phyloP scores from a whole-genome alignment of 2,797 vertebrate species.

The Falco novaeseelandiae region DNA sequence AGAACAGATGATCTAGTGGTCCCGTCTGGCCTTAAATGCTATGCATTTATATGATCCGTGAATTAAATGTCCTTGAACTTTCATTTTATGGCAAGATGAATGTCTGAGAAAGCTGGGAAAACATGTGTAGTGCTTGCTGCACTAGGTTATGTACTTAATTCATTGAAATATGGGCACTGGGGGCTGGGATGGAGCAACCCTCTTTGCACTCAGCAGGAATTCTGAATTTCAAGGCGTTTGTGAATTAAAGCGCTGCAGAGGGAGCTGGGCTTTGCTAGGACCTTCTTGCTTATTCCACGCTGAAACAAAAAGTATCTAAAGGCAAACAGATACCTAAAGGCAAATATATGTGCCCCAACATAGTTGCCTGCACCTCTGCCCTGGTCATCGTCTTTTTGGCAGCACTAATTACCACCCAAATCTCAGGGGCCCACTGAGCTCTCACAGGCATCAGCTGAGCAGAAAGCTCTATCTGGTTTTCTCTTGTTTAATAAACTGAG shows the following conservation, averaged over 20 bases:
- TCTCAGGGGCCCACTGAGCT: not conserved
- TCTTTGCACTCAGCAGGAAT: not conserved
- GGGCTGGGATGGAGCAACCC: not conserved
- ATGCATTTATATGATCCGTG: not conserved
- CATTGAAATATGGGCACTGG: not conserved
- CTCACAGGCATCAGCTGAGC: not conserved
- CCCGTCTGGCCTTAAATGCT: not conserved
- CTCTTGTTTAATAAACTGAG: not conserved
- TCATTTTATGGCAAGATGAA: not conserved
- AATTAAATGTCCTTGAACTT: slow-evolving; percentile 23
- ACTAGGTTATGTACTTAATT: not conserved
- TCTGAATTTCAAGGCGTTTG: not conserved
- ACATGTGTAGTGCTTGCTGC: not conserved
- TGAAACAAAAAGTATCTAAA: not conserved
- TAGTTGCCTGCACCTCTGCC: not conserved
- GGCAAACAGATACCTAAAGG: not conserved
- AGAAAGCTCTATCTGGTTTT: not conserved
- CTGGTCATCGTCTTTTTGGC: not conserved
- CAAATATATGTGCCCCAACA: not conserved
- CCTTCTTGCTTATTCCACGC: not conserved
- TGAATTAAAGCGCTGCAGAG: not conserved
- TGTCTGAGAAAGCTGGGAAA: not conserved
- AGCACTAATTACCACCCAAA: not conserved
- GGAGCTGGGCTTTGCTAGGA: not conserved
- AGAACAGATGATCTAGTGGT: not conserved